These are phyloP conservation scores for Heliangelus exortis DNA, from an alignment of 2,797 vertebrate genomes.

Conservation along the genomic window DNA sequence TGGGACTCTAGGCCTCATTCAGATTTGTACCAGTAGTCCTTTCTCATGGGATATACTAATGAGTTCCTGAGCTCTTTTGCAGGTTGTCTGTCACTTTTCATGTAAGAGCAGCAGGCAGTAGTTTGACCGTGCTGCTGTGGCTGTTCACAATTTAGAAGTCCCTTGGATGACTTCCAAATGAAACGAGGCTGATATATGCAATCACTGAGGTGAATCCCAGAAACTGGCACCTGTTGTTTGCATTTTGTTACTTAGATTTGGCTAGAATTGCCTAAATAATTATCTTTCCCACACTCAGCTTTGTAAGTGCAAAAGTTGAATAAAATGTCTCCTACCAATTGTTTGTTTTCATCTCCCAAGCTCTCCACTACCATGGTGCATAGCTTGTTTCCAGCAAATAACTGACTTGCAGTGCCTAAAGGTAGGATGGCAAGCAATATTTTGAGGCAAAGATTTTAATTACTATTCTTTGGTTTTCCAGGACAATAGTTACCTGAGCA, in stretches of 20 bases:
- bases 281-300: background rate
- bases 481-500: background rate
- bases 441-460: background rate
- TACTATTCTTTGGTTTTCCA: background rate
- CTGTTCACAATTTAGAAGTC: background rate
- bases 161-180: background rate
- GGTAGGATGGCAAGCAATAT: background rate
- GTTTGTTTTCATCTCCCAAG: background rate
- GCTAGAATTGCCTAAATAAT: background rate
- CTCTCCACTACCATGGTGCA: too few species aligned
- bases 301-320: background rate
- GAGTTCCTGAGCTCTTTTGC: background rate
- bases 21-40: constrained; percentile 1
- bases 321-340: background rate
- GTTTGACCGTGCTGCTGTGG: background rate
- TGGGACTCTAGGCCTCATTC: background rate
- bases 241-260: background rate
- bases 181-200: background rate
- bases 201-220: background rate
- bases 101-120: rapidly evolving
- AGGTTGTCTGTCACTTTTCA: background rate
- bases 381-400: background rate
- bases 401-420: background rate
- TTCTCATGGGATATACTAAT: background rate
- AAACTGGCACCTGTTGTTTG: rapidly evolving